Base-by-base conservation (phyloP, 2,113 vertebrate species). In the Ammodytes marinus region DNA sequence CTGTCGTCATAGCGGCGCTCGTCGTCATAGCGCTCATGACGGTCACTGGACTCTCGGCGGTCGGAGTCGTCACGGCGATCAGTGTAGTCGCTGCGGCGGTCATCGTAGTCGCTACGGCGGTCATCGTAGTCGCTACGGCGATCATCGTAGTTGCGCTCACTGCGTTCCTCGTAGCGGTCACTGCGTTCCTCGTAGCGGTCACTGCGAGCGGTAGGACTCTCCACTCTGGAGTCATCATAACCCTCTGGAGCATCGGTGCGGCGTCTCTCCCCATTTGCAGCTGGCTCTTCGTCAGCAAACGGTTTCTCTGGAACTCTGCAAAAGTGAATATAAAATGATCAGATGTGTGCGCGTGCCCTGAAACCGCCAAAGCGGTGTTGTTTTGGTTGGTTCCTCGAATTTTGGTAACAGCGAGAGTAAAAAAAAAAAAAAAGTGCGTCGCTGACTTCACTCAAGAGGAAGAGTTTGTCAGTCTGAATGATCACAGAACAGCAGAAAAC, bases 291-390 rank as follows among this genome's bases (percentile, higher is more conserved):
- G 61, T 94, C 92, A 0, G 4, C 12, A 64, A 63, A 83, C 15
- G 84, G 82, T 0, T 39, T 84, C n/a, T 76, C 76, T 2, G 0
- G 74, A 52, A 12, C 63, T 67, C 95, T 96, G 85, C 4, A 66
- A 27, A 74, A 39, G 15, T 0, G 11, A 47, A 70, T 12, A 66
- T 45, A 74, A 17, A 82, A 27, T n/a, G 68, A 17, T 74, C 37
- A 77, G 15, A 12, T 14, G 35, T 35, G 10, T 10, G 3, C 4
- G 4, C 61, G 19, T 40, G 14, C 14, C 12, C 19, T 49, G 15
- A 69, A 77, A 60, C 4, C n/a, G 2, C 43, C 6, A 42, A 27
- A 54, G 14, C 42, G 3, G 14, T 45, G 40, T 45, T 42, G 17
- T 35, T n/a, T 6, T 39, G n/a, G 43, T 47, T 55, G 43, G 6